These are phyloP conservation scores for Neomicropteryx cornuta DNA, from an alignment of 1,140 invertebrate genomes.

Conservation along the genomic window DNA sequence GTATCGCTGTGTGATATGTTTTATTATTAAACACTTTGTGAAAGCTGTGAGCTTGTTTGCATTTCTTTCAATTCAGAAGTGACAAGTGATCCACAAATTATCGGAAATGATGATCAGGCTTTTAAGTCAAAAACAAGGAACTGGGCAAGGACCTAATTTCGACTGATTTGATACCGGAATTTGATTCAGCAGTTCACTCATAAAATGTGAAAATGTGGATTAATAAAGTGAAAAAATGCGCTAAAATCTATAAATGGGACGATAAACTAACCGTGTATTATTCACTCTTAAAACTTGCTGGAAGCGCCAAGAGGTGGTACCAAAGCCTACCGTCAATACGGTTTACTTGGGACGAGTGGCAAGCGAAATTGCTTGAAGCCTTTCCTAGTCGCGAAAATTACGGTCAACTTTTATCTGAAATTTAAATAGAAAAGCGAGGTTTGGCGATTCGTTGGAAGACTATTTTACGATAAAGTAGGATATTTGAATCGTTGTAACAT, in stretches of 20 bases:
- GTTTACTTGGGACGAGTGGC: conserved; percentile 13
- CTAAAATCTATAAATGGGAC: conserved; percentile 1
- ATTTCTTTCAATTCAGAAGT: too few species aligned
- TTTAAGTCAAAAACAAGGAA: too few species aligned
- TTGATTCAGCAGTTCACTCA: too few species aligned
- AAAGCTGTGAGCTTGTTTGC: too few species aligned
- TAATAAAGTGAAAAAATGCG: conserved; percentile 4
- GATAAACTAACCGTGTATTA: conserved; percentile 3
- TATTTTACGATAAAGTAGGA: conserved; percentile 7
- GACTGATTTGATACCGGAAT: too few species aligned
- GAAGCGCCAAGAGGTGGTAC: conserved; percentile 12
- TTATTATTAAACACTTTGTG: too few species aligned
- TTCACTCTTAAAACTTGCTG: conserved; percentile 5
- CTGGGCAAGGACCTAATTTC: too few species aligned
- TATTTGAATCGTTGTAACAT: conserved; percentile 6
- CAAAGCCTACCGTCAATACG: conserved; percentile 10
- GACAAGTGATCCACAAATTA: too few species aligned
- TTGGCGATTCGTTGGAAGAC: conserved; percentile 5
- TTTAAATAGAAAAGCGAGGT: conserved; percentile 3
- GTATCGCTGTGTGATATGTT: too few species aligned
- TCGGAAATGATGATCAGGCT: too few species aligned
- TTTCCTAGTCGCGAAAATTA: conserved; percentile 10
- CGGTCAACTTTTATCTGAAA: conserved; percentile 4
- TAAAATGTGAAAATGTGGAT: too few species aligned
- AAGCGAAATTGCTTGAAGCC: conserved; percentile 10